These are phyloP conservation scores for Scrobipalpa costella DNA, from an alignment of 2,888 invertebrate species.

Conservation along the genomic window DNA sequence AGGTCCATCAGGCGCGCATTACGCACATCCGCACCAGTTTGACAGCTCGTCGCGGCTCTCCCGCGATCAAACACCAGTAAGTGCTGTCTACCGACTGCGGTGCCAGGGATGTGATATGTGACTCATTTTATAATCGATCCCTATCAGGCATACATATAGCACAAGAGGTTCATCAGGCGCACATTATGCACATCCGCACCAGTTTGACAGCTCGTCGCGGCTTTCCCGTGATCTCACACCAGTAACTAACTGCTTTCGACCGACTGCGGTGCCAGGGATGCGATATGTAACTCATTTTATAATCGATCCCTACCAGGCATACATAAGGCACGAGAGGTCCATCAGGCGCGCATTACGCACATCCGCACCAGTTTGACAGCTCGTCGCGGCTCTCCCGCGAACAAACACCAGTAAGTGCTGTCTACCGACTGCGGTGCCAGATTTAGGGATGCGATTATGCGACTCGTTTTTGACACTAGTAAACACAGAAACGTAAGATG, in stretches of 20 bases:
- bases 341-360: not conserved
- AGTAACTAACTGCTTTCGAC: conserved; percentile 33
- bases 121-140: not conserved
- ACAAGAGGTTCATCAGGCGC: not conserved
- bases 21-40: not conserved
- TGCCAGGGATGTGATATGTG: conserved; percentile 1
- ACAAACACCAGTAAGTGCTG: conserved; percentile 37
- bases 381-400: conserved; percentile 33
- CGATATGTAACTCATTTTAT: not conserved
- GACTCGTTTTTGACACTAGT: not conserved
- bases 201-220: conserved; percentile 28
- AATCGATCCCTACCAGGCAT: not conserved
- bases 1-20: conserved; percentile 1
- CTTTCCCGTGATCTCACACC: conserved; percentile 36
- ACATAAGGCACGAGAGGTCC: conserved; percentile 1
- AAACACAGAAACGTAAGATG: not conserved
- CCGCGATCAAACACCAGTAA: conserved; percentile 36
- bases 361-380: conserved; percentile 25
- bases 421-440: not conserved
- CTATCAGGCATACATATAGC: not conserved
- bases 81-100: conserved; percentile 25
- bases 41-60: conserved; percentile 32
- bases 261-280: not conserved
- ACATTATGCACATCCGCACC: not conserved
- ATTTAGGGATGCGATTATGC: conserved; percentile 7